Conservation (phyloP, 2,888 invertebrate species). For the Endomychus coccineus region DNA sequence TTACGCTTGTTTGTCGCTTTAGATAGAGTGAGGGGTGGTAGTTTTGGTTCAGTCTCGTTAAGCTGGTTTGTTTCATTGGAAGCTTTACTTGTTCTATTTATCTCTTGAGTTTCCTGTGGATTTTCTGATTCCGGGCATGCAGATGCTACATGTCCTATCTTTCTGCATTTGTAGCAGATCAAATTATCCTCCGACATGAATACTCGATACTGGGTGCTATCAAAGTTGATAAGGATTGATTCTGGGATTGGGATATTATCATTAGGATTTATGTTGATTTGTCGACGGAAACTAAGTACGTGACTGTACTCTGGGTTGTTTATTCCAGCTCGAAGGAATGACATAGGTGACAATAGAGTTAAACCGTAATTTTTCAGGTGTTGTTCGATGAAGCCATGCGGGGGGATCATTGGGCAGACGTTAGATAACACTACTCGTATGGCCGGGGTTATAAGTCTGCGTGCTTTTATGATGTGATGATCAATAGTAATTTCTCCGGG, state of each 20-base stretch:
- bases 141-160: background rate
- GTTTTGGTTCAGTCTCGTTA: background rate
- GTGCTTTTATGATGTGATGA: conserved; percentile 1
- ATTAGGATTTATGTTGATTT: background rate
- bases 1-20: too few species aligned
- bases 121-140: background rate
- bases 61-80: background rate
- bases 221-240: too few species aligned
- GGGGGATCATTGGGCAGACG: background rate
- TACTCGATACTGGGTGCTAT: too few species aligned
- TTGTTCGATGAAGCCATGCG: background rate
- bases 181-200: too few species aligned
- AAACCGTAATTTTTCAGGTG: too few species aligned
- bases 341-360: background rate
- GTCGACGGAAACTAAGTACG: background rate
- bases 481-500: background rate
- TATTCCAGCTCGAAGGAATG: background rate
- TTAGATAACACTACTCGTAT: background rate
- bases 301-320: conserved; percentile 1
- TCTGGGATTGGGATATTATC: background rate
- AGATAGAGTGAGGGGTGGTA: too few species aligned
- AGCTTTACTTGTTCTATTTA: too few species aligned
- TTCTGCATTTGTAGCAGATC: background rate
- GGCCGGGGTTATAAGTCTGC: conserved; percentile 1
- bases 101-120: background rate